Evolutionary conservation across 2,888 invertebrate genomes (phyloP), one percentile per base, ranked within the genome.

Genomic region (Temnothorax unifasciatus): DNA sequence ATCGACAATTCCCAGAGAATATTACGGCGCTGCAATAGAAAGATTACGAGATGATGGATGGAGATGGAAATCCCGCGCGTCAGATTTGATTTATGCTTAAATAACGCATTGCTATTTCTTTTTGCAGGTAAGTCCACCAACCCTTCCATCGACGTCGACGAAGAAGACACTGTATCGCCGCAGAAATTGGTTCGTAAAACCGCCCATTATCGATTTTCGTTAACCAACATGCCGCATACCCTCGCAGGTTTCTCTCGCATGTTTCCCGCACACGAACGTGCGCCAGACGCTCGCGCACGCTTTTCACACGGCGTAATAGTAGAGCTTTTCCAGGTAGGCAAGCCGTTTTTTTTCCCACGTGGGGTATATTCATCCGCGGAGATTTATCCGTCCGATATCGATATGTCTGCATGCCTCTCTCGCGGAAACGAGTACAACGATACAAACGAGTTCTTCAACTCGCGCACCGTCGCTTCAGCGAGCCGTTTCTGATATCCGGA

Each of bases 151-250:
- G 64, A 84, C 68, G 29, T 81, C 68, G 57, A 63, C 38, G 69
- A 69, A 71, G 84, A 41, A 84, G 86, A 86, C 76, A 79, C 83
- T 76, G 77, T 82, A 83, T 85, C 83, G 75, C 64, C 79, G 69
- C 69, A 84, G 82, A 87, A 85, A 88, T 88, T 88, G 86, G 69
- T 86, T 85, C 85, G 85, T 86, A 83, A 86, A 85, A 85, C 79
- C 83, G 21, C 54, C 59, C 84, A 81, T 88, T 88, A 89, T 89
- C 84, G 88, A 89, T 88, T 89, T 84, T 83, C 84, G 83, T 84
- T 86, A 84, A 44, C 29, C 52, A 47, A 59, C 81, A 41, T 63
- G 82, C 25, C 59, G 54, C 84, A 82, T 84, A 84, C 47, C 52
- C 34, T 77, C 69, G 73, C 57, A 71, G 34, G 57, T 47, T 38